Conservation (phyloP, 2,113 vertebrate species). For the Illadopsis cleaveri region DNA sequence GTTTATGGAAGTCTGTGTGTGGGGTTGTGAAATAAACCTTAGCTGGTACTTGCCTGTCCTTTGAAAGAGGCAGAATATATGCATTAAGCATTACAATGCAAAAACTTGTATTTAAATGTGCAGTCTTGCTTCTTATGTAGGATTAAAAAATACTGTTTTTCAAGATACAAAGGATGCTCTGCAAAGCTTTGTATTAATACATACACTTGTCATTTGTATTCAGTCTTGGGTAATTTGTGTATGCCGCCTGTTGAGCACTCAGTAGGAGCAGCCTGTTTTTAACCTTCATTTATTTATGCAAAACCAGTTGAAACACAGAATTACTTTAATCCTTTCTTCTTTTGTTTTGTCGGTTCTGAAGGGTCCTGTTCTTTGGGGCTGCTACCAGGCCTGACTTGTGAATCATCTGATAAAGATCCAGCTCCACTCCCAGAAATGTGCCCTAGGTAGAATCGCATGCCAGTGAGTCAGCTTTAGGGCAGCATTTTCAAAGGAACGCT, state of each 20-base stretch:
- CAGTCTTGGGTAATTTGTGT: not conserved
- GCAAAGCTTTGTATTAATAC: not conserved
- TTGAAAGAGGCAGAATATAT: not conserved
- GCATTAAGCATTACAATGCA: not conserved
- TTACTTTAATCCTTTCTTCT: slow-evolving; percentile 21
- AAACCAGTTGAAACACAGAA: not conserved
- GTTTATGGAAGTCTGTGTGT: not conserved
- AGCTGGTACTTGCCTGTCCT: not conserved
- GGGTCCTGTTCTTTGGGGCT: not conserved
- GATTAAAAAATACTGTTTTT: not conserved
- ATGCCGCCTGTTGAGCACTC: not conserved
- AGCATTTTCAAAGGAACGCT: slow-evolving; percentile 38
- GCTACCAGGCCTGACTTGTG: slow-evolving; percentile 24
- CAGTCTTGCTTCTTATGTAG: not conserved
- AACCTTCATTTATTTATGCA: slow-evolving; percentile 31
- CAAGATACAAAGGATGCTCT: not conserved
- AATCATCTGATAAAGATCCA: slow-evolving; percentile 51
- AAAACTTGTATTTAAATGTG: not conserved
- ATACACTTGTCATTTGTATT: not conserved
- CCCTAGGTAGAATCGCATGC: slow-evolving; percentile 12
- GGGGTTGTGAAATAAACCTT: not conserved
- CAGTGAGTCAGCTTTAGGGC: slow-evolving; percentile 47
- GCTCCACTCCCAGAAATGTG: slow-evolving; percentile 37
- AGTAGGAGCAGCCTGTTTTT: slow-evolving; percentile 8
- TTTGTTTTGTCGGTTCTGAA: not conserved